Base-by-base conservation (phyloP, 2,888 invertebrate species). In the Pachymerium ferrugineum region DNA sequence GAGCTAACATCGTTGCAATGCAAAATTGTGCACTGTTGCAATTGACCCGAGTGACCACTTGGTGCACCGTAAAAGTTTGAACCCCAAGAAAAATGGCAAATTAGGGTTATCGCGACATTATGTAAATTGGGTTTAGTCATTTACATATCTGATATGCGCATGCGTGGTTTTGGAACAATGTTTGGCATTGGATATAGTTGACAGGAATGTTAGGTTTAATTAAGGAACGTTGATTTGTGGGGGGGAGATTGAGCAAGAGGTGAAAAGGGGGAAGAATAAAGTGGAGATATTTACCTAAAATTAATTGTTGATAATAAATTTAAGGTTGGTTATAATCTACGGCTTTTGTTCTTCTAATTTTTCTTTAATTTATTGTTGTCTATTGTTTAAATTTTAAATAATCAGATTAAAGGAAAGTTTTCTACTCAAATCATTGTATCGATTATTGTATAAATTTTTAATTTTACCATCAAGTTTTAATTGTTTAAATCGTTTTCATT, bases 51-150 rank as follows among this genome's bases (percentile, higher is more conserved):
- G n/a, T n/a, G n/a, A n/a, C n/a, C 47, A n/a, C 1, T 54, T 54
- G n/a, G n/a, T n/a, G n/a, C n/a, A n/a, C n/a, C n/a, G n/a, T n/a
- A n/a, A n/a, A n/a, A n/a, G n/a, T n/a, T n/a, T n/a, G n/a, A n/a
- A n/a, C n/a, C n/a, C n/a, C n/a, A n/a, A 54, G 47, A 54, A 54
- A 54, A 54, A 54, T 54, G 47, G 47, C 47, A 54, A 54, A 54
- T 54, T 54, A 54, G 47, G 47, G 47, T 54, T 54, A 54, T 54
- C 47, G 47, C 19, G 22, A 22, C 47, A 54, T 54, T 54, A 54
- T 54, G 47, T 22, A 54, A 54, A 54, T 54, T 54, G 47, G 22
- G n/a, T n/a, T n/a, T 19, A 22, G 19, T 22, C 19, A 54, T 54
- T 54, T 54, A 22, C 47, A 54, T 54, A 54, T 54, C 47, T 22